These are phyloP conservation scores for Camponotus vicinus DNA, from an alignment of 1,140 invertebrate genomes.

Conservation along the genomic window DNA sequence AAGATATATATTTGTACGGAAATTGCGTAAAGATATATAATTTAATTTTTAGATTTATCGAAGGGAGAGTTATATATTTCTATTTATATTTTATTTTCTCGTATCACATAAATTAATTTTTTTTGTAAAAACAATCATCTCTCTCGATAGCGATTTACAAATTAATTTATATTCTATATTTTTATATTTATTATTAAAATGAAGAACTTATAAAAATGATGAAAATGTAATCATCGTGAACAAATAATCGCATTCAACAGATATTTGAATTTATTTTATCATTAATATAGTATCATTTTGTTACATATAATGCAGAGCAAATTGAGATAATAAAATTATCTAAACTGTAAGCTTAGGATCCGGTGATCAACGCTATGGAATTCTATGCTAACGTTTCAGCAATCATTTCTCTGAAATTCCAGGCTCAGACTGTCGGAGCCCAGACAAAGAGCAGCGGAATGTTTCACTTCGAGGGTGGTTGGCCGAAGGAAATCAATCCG, in stretches of 20 bases:
- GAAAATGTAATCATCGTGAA: background rate
- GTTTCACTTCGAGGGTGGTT: slow-evolving; percentile 97
- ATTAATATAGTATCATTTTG: background rate
- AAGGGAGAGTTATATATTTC: background rate
- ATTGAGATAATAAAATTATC: slow-evolving; percentile 7
- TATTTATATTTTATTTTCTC: background rate
- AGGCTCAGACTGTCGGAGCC: slow-evolving; percentile 90
- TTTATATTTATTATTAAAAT: background rate
- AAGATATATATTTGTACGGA: background rate
- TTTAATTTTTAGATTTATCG: background rate
- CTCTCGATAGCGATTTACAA: background rate
- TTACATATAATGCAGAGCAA: background rate
- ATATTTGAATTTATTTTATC: background rate
- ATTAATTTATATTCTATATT: background rate
- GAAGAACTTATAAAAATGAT: background rate
- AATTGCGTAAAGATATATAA: background rate
- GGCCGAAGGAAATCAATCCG: slow-evolving; percentile 97
- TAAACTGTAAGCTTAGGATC: background rate
- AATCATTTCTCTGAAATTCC: slow-evolving; percentile 36
- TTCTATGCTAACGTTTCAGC: slow-evolving; percentile 19
- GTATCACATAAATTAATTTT: background rate
- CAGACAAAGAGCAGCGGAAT: slow-evolving; percentile 92
- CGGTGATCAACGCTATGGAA: background rate
- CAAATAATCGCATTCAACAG: background rate
- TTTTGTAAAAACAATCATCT: background rate